These are phyloP conservation scores for Nothocercus julius DNA, from an alignment of 2,113 vertebrate species.

Conservation along the genomic window DNA sequence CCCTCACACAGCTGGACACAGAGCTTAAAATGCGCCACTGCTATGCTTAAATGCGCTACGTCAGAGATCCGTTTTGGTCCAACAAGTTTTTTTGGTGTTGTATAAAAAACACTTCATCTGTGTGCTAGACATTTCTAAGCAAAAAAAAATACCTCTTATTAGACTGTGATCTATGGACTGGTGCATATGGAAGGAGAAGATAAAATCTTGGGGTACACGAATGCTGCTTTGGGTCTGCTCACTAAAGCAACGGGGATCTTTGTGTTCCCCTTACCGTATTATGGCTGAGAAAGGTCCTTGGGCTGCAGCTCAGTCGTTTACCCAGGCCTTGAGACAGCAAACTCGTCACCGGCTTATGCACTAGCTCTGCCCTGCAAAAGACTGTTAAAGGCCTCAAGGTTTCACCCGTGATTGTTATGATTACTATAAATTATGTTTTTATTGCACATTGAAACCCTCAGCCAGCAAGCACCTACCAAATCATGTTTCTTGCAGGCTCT, in stretches of 20 bases:
- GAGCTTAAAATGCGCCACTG: not conserved
- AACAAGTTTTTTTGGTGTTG: not conserved
- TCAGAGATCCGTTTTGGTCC: not conserved
- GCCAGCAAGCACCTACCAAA: not conserved
- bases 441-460: constrained; percentile 12
- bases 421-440: constrained; percentile 61
- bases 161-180: not conserved
- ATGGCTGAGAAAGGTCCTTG: constrained; percentile 27
- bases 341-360: constrained; percentile 1
- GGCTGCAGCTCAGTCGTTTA: constrained; percentile 7
- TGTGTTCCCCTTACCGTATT: not conserved
- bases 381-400: constrained; percentile 28
- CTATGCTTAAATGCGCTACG: rapidly evolving
- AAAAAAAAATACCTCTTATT: rapidly evolving
- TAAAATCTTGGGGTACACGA: not conserved
- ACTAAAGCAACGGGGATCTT: not conserved
- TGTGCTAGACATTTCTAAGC: not conserved
- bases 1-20: rapidly evolving
- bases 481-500: constrained; percentile 29
- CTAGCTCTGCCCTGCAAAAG: not conserved
- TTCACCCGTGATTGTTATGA: constrained; percentile 23
- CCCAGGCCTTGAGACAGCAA: constrained; percentile 12
- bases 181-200: not conserved
- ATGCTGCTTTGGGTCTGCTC: not conserved
- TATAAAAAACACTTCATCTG: not conserved